Base-by-base conservation (phyloP, 1,140 invertebrate species). In the Hypsibius dujardini region DNA sequence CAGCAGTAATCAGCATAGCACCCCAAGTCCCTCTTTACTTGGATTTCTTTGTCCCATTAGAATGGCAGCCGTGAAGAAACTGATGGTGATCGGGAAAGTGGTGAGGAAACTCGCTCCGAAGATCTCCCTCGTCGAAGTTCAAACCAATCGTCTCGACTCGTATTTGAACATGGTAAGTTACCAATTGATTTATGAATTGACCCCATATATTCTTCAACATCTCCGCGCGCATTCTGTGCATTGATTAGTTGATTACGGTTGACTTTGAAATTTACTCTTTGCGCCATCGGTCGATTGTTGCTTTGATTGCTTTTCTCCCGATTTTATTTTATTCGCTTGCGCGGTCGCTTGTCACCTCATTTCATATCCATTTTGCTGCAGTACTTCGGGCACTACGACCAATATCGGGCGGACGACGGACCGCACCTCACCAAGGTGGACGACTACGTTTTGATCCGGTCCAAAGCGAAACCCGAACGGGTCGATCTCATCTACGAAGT, bases 61-160 rank as follows among this genome's bases (percentile, higher is more conserved):
- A 28, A 28, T 28, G 28, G 28, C 28, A 28, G 28, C 28, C 28
- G 28, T 28, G 28, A 28, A 28, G 62, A 67, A 67, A 45, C 45
- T 67, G 12, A 67, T 67, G 62, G 62, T 67, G 42, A 67, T 67
- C 45, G 62, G 62, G 62, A 67, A 67, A 42, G 62, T 67, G 7
- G 62, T 67, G 7, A 42, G 45, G 42, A 67, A 67, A 45, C 62
- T 67, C 12, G 12, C 62, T 12, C 62, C 62, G 42, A 67, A 67
- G 62, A 42, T 67, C 45, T 67, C 62, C 12, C 62, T 67, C 12
- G 62, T 67, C 12, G 62, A 67, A 67, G 62, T 67, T 3, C 62
- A 67, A 42, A 67, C 62, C 3, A 67, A 67, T 67, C 12, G 45
- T 12, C 62, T 67, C 12, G 62, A 67, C 42, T 7, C 12, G 42